Percentiles rank a stretch among this genome's conserved stretches.
Evolutionary conservation across 53 echinoderm and acorn worm genomes (phyloP).

Genomic region (Hippasteria phrygiana): DNA sequence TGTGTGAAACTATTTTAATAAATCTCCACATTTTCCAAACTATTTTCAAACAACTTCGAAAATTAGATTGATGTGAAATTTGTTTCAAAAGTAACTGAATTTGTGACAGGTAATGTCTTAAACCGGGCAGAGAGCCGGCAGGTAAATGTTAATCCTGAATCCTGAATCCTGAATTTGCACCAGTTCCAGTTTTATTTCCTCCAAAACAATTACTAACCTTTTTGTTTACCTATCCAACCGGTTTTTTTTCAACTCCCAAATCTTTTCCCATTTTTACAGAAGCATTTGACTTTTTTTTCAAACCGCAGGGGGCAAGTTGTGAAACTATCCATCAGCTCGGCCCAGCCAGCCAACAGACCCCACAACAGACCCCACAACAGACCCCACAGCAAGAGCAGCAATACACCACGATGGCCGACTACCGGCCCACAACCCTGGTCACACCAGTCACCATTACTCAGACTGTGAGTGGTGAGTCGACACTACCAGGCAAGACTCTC

Average conservation of each 20-base stretch:
- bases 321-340: constrained; percentile 37
- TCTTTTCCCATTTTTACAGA: not conserved
- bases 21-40: too few relatives aligned
- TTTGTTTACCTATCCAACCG: too few relatives aligned
- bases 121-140: too few relatives aligned
- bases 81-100: too few relatives aligned
- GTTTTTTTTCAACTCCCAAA: not conserved
- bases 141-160: too few relatives aligned
- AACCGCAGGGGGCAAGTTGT: constrained; percentile 26
- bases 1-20: too few relatives aligned
- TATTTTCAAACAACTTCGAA: too few relatives aligned
- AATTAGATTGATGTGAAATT: too few relatives aligned
- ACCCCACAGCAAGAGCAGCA: constrained; percentile 17
- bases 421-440: constrained; percentile 31
- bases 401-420: constrained; percentile 44
- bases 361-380: constrained; percentile 31
- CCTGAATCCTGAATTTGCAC: too few relatives aligned
- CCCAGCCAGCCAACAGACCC: constrained; percentile 24
- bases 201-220: too few relatives aligned
- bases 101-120: too few relatives aligned
- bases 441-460: not conserved
- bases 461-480: not conserved
- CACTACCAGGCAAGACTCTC: not conserved
- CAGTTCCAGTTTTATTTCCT: too few relatives aligned
- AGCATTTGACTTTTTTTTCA: not conserved